Conservation (phyloP, 2,113 vertebrate species). For the Tupaia chinensis region DNA sequence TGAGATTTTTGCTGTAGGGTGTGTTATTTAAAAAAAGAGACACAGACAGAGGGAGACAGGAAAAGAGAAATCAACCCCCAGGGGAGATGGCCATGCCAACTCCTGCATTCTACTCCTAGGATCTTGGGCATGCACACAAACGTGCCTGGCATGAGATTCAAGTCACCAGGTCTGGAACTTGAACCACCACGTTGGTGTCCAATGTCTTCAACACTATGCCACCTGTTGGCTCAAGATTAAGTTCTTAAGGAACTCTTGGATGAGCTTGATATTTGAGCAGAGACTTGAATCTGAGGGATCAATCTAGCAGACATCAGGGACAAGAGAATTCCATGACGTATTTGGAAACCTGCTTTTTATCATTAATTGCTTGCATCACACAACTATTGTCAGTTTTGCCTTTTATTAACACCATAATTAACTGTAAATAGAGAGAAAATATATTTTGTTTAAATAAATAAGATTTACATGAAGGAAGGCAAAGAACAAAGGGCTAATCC, state of each 20-base stretch:
- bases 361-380: neutral
- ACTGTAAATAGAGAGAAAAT: neutral
- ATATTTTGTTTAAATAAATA: conserved; percentile 37
- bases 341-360: neutral
- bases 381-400: neutral
- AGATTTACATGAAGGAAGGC: neutral
- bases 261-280: neutral
- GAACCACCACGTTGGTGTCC: no score
- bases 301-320: neutral
- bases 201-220: no score
- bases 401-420: neutral
- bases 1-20: no score
- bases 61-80: no score
- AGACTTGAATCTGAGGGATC: neutral
- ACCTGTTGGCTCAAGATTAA: neutral
- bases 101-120: no score
- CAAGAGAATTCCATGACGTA: neutral
- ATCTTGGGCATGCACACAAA: no score
- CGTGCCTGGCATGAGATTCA: no score
- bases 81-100: no score
- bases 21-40: no score
- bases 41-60: no score
- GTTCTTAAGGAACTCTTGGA: neutral
- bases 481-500: neutral
- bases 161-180: no score